Evolutionary conservation across 2,797 vertebrate genomes (phyloP).

Genomic region (Tamandua tetradactyla): DNA sequence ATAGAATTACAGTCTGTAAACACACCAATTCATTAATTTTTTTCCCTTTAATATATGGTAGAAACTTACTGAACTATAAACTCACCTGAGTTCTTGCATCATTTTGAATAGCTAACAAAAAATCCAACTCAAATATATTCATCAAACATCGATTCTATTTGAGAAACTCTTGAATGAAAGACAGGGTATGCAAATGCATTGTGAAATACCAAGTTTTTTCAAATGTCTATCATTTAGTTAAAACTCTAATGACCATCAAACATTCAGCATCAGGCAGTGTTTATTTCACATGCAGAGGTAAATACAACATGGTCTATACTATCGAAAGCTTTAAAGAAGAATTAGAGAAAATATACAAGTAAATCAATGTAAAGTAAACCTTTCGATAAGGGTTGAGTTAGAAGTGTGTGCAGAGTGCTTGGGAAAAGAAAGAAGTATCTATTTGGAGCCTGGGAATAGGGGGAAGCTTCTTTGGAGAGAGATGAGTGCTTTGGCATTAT

Average conservation of each 20-base stretch:
- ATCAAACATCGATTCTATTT: not conserved
- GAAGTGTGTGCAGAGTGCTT: rapidly evolving
- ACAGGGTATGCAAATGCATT: not conserved
- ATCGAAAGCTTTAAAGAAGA: not conserved
- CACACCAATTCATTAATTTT: not conserved
- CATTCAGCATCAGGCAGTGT: not conserved
- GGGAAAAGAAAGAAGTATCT: not conserved
- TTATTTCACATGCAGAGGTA: not conserved
- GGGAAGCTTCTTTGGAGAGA: not conserved
- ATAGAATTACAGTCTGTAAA: conserved; percentile 18
- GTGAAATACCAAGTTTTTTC: not conserved
- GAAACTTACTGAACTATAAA: conserved; percentile 3
- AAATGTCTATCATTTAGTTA: not conserved
- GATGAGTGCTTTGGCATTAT: too few relatives aligned
- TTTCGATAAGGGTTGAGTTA: not conserved
- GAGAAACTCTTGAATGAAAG: not conserved
- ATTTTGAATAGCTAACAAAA: conserved; percentile 23
- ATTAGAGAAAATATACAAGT: not conserved
- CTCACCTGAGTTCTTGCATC: not conserved
- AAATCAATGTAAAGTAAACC: not conserved
- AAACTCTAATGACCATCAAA: not conserved
- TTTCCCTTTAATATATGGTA: not conserved
- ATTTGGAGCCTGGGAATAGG: not conserved
- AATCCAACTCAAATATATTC: not conserved
- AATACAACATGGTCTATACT: not conserved